A percentile compares a stretch with the other conserved stretches of the same genome.
Evolutionary conservation across 2,797 vertebrate genomes (phyloP).

Genomic region (Taeniopygia guttata): DNA sequence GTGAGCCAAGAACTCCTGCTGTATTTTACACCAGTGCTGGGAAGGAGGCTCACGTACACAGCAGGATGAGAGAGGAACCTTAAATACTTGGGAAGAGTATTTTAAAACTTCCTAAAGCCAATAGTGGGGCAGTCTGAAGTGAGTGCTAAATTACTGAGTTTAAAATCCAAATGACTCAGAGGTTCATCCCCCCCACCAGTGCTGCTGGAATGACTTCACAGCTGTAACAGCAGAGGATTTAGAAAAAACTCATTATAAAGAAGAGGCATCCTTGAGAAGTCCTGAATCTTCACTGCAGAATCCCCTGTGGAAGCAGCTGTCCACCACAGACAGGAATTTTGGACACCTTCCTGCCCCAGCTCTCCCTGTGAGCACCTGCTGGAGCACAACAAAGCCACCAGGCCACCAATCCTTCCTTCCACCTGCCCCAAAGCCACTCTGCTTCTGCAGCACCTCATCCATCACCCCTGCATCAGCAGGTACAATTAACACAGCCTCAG

Average conservation of each 20-base stretch:
- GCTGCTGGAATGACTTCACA: constrained; percentile 10
- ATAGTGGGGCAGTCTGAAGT: neutral
- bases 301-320: neutral
- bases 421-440: neutral
- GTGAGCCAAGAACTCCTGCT: neutral
- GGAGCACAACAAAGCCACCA: neutral
- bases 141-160: neutral
- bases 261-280: neutral
- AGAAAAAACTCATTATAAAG: neutral
- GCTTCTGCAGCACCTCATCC: neutral
- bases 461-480: neutral
- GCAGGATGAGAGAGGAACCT: neutral
- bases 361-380: neutral
- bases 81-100: neutral
- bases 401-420: neutral
- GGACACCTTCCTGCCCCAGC: neutral
- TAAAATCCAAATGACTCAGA: constrained; percentile 50
- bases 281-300: neutral
- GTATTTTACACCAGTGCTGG: neutral
- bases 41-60: neutral
- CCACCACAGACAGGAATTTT: neutral
- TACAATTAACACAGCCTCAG: neutral
- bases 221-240: constrained; percentile 9
- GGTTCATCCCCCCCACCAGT: neutral
- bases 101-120: neutral